Evolutionary conservation across 2,113 vertebrate genomes (phyloP).

Genomic region (Chloropsis cyanopogon): DNA sequence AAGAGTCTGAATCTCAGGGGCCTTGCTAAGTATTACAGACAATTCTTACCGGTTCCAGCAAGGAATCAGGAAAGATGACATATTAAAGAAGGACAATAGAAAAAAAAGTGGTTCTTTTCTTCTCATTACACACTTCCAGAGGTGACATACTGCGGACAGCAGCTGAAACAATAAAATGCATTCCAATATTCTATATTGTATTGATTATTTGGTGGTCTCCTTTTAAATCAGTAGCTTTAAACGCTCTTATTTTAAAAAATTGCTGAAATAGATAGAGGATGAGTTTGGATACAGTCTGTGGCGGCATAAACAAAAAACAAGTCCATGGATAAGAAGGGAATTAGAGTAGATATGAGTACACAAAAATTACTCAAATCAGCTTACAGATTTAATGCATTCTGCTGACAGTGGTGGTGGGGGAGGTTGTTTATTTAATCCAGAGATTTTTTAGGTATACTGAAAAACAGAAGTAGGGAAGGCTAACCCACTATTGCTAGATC

Average conservation of each 20-base stretch:
- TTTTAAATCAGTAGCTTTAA: background rate
- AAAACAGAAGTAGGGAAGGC: background rate
- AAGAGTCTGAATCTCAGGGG: background rate
- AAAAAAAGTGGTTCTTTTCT: rapidly evolving
- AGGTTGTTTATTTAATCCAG: background rate
- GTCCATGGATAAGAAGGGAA: background rate
- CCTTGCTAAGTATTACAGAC: background rate
- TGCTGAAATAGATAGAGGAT: background rate
- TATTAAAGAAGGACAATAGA: background rate
- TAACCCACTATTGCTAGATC: background rate
- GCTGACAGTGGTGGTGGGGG: background rate
- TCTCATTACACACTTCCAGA: background rate
- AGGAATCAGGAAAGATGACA: background rate
- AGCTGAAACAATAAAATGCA: background rate
- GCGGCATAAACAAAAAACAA: background rate
- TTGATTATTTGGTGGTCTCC: background rate
- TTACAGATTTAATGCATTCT: conserved; percentile 1
- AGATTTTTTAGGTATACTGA: background rate
- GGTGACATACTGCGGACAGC: background rate
- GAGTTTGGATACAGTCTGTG: background rate
- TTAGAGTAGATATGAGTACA: background rate
- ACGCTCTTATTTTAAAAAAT: background rate
- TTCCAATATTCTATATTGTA: background rate
- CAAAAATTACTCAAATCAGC: background rate
- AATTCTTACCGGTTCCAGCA: background rate